A percentile compares a stretch with the other conserved stretches of the same genome.
Conservation (phyloP, 1,140 invertebrate species). For the Drosophila sp. region DNA sequence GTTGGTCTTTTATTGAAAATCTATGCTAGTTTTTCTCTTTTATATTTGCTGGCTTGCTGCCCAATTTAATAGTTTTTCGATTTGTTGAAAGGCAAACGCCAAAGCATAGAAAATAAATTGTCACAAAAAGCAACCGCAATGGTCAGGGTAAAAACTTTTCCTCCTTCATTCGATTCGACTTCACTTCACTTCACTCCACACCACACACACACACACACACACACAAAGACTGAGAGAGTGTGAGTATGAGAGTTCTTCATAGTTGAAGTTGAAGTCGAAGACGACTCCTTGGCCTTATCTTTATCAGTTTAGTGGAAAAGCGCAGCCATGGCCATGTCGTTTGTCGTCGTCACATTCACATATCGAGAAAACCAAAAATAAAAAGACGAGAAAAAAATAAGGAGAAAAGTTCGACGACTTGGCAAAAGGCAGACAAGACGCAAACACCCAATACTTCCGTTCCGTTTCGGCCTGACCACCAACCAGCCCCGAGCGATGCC, state of each 20-base stretch:
- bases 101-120: constrained; percentile 79
- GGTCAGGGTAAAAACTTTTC: constrained; percentile 12
- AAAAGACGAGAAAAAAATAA: background rate
- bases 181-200: constrained; percentile 29
- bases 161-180: constrained; percentile 26
- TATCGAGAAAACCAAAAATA: constrained; percentile 51
- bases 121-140: constrained; percentile 68
- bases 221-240: constrained; percentile 46
- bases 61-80: constrained; percentile 82
- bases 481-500: background rate
- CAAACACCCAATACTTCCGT: constrained; percentile 27
- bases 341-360: constrained; percentile 46
- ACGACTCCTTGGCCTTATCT: constrained; percentile 76
- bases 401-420: constrained; percentile 67
- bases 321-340: constrained; percentile 57
- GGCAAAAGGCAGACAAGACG: constrained; percentile 25
- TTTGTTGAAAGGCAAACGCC: constrained; percentile 77
- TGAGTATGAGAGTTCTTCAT: constrained; percentile 55
- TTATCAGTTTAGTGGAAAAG: constrained; percentile 74
- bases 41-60: constrained; percentile 59
- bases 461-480: background rate
- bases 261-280: constrained; percentile 20
- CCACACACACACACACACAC: constrained; percentile 11
- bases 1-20: constrained; percentile 9
- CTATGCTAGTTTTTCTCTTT: constrained; percentile 15